phyloP scores from a whole-genome alignment of 2,888 invertebrate species.

The Sepioteuthis lessoniana region DNA sequence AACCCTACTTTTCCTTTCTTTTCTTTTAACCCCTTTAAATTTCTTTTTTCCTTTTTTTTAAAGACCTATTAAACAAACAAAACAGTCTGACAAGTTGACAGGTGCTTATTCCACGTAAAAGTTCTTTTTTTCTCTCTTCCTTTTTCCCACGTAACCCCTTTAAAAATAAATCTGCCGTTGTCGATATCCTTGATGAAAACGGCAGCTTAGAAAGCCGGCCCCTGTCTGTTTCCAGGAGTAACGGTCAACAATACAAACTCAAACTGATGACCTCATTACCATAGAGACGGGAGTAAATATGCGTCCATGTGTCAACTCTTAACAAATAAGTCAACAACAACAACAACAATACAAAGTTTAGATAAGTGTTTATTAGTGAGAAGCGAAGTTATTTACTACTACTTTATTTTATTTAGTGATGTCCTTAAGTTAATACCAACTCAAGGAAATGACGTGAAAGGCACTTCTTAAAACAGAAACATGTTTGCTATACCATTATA shows the following conservation, averaged over 20 bases:
- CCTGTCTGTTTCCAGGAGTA: background rate
- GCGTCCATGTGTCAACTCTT: constrained; percentile 51
- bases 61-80: background rate
- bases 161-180: background rate
- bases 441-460: too few relatives aligned
- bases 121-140: background rate
- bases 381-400: too few relatives aligned
- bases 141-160: background rate
- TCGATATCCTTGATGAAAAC: background rate
- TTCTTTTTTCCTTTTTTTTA: background rate
- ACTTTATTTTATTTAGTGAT: too few relatives aligned
- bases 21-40: background rate
- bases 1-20: background rate
- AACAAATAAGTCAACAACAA: background rate
- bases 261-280: background rate
- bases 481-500: too few relatives aligned
- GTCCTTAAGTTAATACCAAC: too few relatives aligned
- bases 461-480: too few relatives aligned
- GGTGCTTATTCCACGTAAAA: background rate
- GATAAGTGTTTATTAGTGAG: background rate
- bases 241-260: background rate
- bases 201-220: background rate
- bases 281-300: constrained; percentile 19
- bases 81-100: background rate
- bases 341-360: background rate